Conservation (phyloP, 1,140 invertebrate species). For the Magallana ariakensis region DNA sequence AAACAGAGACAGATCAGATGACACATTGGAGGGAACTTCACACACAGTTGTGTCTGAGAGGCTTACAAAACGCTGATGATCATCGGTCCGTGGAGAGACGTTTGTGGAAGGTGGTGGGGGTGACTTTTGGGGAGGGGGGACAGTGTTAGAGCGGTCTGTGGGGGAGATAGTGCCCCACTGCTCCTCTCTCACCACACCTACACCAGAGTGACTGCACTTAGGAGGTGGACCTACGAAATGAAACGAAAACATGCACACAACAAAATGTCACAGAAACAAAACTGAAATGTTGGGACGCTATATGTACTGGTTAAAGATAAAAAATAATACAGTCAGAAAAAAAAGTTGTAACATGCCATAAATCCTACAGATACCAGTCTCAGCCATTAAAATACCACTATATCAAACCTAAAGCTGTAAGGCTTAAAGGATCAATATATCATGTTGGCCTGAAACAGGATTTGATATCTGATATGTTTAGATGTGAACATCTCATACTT, state of each 20-base stretch:
- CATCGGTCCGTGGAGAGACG: not conserved
- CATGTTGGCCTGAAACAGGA: no score
- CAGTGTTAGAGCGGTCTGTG: not conserved
- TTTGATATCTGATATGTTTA: no score
- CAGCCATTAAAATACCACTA: no score
- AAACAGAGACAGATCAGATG: slow-evolving; percentile 40
- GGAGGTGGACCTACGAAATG: slow-evolving; percentile 51
- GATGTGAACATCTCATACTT: no score
- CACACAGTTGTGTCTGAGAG: not conserved
- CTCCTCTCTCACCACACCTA: slow-evolving; percentile 45
- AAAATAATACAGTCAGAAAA: not conserved
- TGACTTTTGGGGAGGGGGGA: not conserved
- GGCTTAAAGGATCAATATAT: no score
- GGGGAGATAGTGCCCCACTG: not conserved
- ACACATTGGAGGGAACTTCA: not conserved
- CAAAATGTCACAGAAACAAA: not conserved
- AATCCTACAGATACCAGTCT: no score
- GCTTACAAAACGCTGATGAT: not conserved
- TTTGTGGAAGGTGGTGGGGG: not conserved
- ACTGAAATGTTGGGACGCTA: not conserved
- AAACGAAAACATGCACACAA: slow-evolving; percentile 49
- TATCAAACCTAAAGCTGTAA: no score
- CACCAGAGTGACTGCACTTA: slow-evolving; percentile 48
- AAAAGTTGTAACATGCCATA: slow-evolving; percentile 9
- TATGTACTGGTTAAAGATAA: not conserved